Percentiles rank a stretch among this genome's conserved stretches.
Evolutionary conservation across 1,140 invertebrate genomes (phyloP).

Genomic region (Parasteatoda tepidariorum): DNA sequence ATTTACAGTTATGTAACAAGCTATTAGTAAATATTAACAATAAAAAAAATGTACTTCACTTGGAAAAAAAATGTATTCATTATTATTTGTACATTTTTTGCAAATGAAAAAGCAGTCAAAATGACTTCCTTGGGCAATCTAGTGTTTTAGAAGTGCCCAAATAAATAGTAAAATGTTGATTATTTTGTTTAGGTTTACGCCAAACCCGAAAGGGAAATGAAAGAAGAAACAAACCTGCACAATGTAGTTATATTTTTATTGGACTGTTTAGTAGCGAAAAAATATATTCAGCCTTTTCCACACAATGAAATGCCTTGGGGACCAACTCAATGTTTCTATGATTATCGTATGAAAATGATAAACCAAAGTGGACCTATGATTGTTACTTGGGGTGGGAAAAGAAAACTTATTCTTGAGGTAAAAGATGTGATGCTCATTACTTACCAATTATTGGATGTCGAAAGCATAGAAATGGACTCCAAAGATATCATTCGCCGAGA

Average conservation of each 20-base stretch:
- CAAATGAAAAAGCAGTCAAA: too few species aligned
- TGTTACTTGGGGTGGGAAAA: constrained; percentile 66
- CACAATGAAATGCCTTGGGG: constrained; percentile 68
- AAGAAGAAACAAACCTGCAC: constrained; percentile 64
- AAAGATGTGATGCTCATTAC: constrained; percentile 66
- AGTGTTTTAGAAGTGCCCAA: too few species aligned
- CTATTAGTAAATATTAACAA: too few species aligned
- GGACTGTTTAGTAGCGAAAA: constrained; percentile 65
- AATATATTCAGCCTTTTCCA: constrained; percentile 65
- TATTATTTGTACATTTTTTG: too few species aligned
- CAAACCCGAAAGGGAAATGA: constrained; percentile 66
- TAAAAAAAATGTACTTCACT: too few species aligned
- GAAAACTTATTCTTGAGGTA: constrained; percentile 65
- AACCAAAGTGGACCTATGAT: constrained; percentile 67
- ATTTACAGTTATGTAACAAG: too few species aligned
- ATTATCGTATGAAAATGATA: constrained; percentile 65
- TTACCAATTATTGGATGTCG: constrained; percentile 65
- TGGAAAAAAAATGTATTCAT: too few species aligned
- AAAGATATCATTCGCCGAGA: constrained; percentile 64
- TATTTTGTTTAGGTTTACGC: constrained; percentile 65
- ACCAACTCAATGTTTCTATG: constrained; percentile 66
- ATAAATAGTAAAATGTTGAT: too few species aligned
- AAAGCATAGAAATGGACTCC: constrained; percentile 65
- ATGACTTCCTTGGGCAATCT: too few species aligned
- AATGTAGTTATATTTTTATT: constrained; percentile 66